phyloP scores from a whole-genome alignment of 2,888 invertebrate genomes.

The Ypsolopha scabrella region DNA sequence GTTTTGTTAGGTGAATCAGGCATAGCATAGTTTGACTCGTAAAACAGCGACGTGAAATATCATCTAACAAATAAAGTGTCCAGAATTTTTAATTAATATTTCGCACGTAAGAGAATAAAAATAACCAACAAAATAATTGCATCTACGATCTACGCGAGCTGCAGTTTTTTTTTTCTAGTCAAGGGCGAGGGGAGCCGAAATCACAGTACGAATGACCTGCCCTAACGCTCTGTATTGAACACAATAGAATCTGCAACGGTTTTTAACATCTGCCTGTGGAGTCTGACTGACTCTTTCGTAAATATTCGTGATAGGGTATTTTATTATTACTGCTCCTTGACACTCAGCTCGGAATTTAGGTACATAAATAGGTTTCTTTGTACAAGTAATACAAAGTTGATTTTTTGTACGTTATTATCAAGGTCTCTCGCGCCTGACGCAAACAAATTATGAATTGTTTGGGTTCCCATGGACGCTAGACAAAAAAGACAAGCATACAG shows the following conservation, averaged over 20 bases:
- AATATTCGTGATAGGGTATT: constrained; percentile 25
- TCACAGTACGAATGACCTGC: constrained; percentile 32
- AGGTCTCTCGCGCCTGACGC: not conserved
- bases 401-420: not conserved
- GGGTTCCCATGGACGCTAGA: constrained; percentile 42
- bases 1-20: too few species aligned
- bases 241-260: constrained; percentile 64
- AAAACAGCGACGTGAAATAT: too few species aligned
- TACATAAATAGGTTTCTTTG: not conserved
- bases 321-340: constrained; percentile 21
- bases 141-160: not conserved
- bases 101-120: too few species aligned
- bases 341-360: not conserved
- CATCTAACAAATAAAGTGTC: too few species aligned
- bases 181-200: constrained; percentile 46
- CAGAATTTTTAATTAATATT: too few species aligned
- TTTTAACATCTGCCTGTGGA: constrained; percentile 56
- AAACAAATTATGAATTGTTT: constrained; percentile 7
- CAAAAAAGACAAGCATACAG: constrained; percentile 33
- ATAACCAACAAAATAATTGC: too few species aligned
- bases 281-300: constrained; percentile 11
- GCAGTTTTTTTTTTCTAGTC: constrained; percentile 11
- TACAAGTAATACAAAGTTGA: not conserved
- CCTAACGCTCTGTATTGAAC: constrained; percentile 29
- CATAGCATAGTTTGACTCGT: too few species aligned